Percentiles rank a stretch among this genome's conserved stretches.
phyloP scores from a whole-genome alignment of 2,797 vertebrate species.

The Staurois parvus region DNA sequence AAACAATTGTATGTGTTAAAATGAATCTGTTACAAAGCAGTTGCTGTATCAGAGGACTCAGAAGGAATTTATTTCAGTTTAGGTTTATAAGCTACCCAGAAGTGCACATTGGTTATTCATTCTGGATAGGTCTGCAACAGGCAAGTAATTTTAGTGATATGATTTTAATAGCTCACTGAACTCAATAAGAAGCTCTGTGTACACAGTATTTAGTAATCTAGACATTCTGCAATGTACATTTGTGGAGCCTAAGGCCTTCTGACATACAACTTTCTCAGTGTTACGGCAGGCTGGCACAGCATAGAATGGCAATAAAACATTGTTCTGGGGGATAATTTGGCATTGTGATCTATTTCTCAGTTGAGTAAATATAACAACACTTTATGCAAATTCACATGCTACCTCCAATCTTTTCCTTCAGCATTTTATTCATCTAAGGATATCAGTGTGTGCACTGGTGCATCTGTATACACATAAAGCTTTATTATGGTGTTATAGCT shows the following conservation, averaged over 20 bases:
- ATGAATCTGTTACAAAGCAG: background rate
- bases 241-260: slow-evolving; percentile 17
- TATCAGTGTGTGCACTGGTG: slow-evolving; percentile 13
- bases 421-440: slow-evolving; percentile 19
- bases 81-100: too few relatives aligned
- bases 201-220: slow-evolving; percentile 16
- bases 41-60: background rate
- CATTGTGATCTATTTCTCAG: slow-evolving; percentile 40
- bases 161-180: background rate
- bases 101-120: background rate
- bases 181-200: background rate
- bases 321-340: slow-evolving; percentile 41
- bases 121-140: background rate
- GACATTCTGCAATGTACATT: slow-evolving; percentile 2
- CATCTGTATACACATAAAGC: slow-evolving; percentile 30
- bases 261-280: slow-evolving; percentile 11
- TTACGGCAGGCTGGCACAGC: slow-evolving; percentile 14
- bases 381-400: slow-evolving; percentile 35
- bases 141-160: background rate
- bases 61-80: background rate
- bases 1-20: background rate
- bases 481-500: slow-evolving; percentile 39
- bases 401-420: slow-evolving; percentile 15
- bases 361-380: slow-evolving; percentile 36
- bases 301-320: slow-evolving; percentile 35